Conservation (phyloP, 2,113 vertebrate genomes). For the Microtus montanus region DNA sequence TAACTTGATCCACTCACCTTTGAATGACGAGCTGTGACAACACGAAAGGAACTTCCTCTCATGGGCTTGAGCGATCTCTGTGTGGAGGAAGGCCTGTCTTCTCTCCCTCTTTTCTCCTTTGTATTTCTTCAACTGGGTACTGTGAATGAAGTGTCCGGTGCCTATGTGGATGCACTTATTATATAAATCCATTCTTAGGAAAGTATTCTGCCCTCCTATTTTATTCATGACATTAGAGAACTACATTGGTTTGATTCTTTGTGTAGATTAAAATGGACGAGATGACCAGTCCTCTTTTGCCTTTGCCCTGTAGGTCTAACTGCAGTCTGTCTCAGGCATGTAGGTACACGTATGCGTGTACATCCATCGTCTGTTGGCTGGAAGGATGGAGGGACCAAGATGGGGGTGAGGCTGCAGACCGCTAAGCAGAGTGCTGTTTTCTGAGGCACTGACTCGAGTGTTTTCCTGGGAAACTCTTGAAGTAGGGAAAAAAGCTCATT, state of each 20-base stretch:
- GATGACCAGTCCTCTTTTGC: background rate
- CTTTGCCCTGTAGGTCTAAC: too few species aligned
- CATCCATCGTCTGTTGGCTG: background rate
- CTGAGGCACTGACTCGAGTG: background rate
- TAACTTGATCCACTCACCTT: background rate
- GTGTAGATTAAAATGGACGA: background rate
- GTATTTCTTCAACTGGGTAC: background rate
- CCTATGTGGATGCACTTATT: background rate
- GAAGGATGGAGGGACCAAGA: background rate
- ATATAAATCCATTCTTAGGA: background rate
- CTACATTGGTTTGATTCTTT: background rate
- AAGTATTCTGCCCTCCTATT: background rate
- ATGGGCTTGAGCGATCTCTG: background rate
- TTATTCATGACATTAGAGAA: background rate
- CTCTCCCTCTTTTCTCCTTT: background rate
- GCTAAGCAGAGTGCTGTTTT: background rate
- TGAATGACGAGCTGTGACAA: background rate
- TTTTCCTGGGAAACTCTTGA: slow-evolving; percentile 4
- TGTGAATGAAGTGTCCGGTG: background rate
- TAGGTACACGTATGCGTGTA: too few species aligned
- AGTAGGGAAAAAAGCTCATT: background rate
- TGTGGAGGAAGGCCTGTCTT: background rate
- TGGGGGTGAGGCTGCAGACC: background rate
- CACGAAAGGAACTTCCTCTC: background rate
- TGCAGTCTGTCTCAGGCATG: too few species aligned